Evolutionary conservation across 1,140 invertebrate species (phyloP), one percentile per base, ranked within the genome.

Genomic region (Lepidurus apus): DNA sequence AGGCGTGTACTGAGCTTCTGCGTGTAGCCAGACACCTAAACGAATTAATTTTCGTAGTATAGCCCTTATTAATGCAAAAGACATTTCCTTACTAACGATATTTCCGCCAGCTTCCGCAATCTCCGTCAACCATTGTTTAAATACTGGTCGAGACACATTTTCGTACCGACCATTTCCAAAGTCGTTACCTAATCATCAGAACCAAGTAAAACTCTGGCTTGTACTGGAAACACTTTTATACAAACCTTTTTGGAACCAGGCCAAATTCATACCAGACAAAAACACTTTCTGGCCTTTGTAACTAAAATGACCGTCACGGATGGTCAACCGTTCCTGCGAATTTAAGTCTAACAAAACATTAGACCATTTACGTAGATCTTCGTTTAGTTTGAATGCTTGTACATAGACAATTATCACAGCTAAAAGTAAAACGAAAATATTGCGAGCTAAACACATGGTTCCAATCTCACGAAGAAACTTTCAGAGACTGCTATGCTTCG

Each of bases 11-110:
- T 84, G 81, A 7, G 85, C 86, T 74, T 86, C 85, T 8, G 86
- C 83, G 80, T 87, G 86, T 8, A 86, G 44, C 86, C 86, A 87
- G 1, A 85, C 81, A 42, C 86, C 86, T 87, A 11, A 73, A 42
- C 24, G 21, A 73, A 26, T 34, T 34, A 42, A 8, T 43, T 73
- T 11, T 24, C 26, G 11, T 1, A 42, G 34, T 26, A 42, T 73
- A 9, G 13, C 11, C 13, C 24, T 74, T n/a, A 74, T 24, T 10
- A 74, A n/a, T 26, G 42, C 10, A 74, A 74, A n/a, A 1, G 17
- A 42, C 10, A 75, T 24, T 75, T 8, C 17, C 42, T 75, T 43
- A 75, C 34, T 42, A 75, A 75, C 80, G 6, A 84, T 84, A 77
- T 87, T 87, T 74, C 85, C 86, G n/a, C 85, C 86, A 65, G 82